Evolutionary conservation across 2,888 invertebrate species (phyloP).

Genomic region (Ephialtes manifestator): DNA sequence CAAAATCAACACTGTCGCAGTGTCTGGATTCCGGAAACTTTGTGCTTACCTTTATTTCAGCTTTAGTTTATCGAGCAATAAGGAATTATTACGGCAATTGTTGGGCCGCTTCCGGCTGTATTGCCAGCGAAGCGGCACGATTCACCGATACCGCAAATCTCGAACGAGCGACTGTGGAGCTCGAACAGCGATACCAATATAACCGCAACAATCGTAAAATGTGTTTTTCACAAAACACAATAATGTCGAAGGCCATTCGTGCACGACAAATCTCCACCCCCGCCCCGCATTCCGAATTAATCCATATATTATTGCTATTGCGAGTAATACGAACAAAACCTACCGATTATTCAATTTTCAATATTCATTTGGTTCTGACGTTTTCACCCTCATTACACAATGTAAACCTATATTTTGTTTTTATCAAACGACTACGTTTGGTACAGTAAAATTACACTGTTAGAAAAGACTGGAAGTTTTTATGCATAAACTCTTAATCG

Average conservation of each 20-base stretch:
- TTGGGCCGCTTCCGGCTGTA: background rate
- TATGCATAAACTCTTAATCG: no score
- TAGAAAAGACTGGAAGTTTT: no score
- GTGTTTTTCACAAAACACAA: background rate
- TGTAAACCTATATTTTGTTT: no score
- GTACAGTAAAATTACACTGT: no score
- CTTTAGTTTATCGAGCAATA: conserved; percentile 13
- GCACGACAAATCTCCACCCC: background rate
- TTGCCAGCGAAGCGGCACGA: conserved; percentile 20
- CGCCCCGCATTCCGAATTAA: background rate
- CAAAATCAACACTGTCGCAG: background rate
- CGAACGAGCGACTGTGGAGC: conserved; percentile 18
- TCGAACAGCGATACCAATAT: conserved; percentile 25
- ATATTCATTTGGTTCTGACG: no score
- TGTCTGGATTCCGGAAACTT: conserved; percentile 16
- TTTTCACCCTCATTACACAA: no score
- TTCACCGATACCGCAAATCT: conserved; percentile 41
- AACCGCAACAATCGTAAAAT: conserved; percentile 26
- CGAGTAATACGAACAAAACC: background rate
- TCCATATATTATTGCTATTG: background rate
- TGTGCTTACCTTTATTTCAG: conserved; percentile 5
- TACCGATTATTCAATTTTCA: no score
- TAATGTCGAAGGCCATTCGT: background rate
- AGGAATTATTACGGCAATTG: conserved; percentile 33
- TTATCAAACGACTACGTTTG: no score